These are phyloP conservation scores for Corythornis vintsioides DNA, from an alignment of 2,113 vertebrate genomes.

Conservation along the genomic window DNA sequence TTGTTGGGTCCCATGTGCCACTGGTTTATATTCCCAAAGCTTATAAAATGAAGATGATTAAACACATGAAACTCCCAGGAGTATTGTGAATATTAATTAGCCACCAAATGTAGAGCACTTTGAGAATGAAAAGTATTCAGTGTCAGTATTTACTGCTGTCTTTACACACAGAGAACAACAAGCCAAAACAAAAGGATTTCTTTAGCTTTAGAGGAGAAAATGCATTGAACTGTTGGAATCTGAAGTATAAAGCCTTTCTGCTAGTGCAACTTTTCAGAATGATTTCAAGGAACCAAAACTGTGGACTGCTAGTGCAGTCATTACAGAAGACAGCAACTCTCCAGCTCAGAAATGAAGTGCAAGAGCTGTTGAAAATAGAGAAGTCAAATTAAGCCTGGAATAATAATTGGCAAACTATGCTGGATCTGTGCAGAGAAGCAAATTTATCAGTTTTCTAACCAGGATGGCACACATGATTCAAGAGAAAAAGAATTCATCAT, in stretches of 20 bases:
- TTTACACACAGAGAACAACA: not conserved
- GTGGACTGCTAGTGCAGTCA: not conserved
- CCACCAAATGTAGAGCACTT: slow-evolving; percentile 17
- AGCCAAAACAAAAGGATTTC: not conserved
- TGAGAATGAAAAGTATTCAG: not conserved
- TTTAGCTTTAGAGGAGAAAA: not conserved
- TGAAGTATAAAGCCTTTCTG: not conserved
- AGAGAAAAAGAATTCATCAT: not conserved
- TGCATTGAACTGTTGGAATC: not conserved
- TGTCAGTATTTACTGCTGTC: not conserved
- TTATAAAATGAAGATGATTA: slow-evolving; percentile 42
- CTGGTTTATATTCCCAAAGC: not conserved
- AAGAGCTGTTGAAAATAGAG: slow-evolving; percentile 22
- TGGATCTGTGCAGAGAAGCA: not conserved
- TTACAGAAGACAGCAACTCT: not conserved
- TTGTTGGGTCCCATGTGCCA: not conserved
- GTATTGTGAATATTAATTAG: slow-evolving; percentile 38
- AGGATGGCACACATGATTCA: not conserved
- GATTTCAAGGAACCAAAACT: slow-evolving; percentile 4
- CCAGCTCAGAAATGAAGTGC: not conserved
- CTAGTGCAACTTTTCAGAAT: not conserved
- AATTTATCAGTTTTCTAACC: not conserved
- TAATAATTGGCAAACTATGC: not conserved
- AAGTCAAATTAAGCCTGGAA: not conserved
- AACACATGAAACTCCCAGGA: not conserved